phyloP scores from a whole-genome alignment of 2,113 vertebrate genomes.

The Cyprinodon tularosa region DNA sequence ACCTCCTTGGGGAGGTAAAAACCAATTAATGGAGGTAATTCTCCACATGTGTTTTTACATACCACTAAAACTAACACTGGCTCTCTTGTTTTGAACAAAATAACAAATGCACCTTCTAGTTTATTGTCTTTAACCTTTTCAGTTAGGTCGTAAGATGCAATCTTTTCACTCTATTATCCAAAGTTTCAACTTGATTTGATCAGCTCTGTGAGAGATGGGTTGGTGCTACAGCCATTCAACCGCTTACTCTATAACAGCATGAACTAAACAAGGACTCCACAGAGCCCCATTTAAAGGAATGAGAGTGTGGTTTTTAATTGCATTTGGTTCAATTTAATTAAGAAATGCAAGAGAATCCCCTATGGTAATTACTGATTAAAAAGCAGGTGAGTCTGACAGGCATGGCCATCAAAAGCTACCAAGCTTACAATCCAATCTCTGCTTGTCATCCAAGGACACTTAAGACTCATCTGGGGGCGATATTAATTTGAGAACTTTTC shows the following conservation, averaged over 20 bases:
- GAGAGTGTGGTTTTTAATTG: conserved; percentile 76
- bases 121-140: background rate
- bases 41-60: background rate
- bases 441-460: conserved; percentile 76
- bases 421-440: conserved; percentile 77
- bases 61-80: background rate
- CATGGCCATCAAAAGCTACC: conserved; percentile 76
- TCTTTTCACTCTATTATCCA: background rate
- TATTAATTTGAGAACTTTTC: conserved; percentile 69
- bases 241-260: conserved; percentile 65
- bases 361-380: conserved; percentile 79
- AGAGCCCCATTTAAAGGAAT: conserved; percentile 70
- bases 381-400: conserved; percentile 75
- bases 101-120: background rate
- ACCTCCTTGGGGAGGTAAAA: no score
- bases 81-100: background rate
- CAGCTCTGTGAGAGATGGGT: conserved; percentile 55
- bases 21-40: no score
- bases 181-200: conserved; percentile 54
- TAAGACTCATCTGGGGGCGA: conserved; percentile 73
- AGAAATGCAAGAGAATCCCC: conserved; percentile 75
- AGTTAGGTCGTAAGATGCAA: background rate
- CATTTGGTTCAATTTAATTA: conserved; percentile 79
- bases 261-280: conserved; percentile 70
- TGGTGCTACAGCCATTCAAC: conserved; percentile 62